Evolutionary conservation across 1,140 invertebrate genomes (phyloP).

Genomic region (Nasonia giraulti): DNA sequence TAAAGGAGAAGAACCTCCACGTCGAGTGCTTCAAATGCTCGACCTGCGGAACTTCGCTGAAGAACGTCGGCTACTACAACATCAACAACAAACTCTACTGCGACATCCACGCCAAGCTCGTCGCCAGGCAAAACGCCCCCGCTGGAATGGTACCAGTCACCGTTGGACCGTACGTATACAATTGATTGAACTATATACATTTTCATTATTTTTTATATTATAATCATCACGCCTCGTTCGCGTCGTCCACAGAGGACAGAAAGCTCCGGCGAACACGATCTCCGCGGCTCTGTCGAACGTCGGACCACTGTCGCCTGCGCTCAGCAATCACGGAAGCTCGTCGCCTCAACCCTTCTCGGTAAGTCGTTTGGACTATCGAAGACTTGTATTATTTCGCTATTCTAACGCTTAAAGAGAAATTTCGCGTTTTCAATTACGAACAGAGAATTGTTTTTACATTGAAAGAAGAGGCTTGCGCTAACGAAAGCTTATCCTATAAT

Average conservation of each 20-base stretch:
- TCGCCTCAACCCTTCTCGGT: constrained; percentile 70
- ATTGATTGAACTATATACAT: constrained; percentile 2
- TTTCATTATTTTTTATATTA: background rate
- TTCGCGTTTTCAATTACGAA: background rate
- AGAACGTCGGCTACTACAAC: constrained; percentile 97
- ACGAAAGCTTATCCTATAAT: background rate
- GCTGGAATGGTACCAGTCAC: constrained; percentile 84
- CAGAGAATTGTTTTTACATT: background rate
- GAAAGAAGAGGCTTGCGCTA: background rate
- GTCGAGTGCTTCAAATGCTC: constrained; percentile 98
- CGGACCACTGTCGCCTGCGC: constrained; percentile 75
- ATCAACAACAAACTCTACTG: constrained; percentile 97
- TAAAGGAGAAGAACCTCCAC: constrained; percentile 96
- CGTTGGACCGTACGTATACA: constrained; percentile 84
- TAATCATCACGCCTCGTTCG: background rate
- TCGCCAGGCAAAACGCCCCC: constrained; percentile 88
- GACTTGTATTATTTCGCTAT: background rate
- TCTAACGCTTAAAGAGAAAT: constrained; percentile 1
- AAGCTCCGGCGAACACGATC: constrained; percentile 79
- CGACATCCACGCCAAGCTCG: constrained; percentile 94
- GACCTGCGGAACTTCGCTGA: constrained; percentile 94
- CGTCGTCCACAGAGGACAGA: constrained; percentile 75
- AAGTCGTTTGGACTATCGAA: constrained; percentile 54
- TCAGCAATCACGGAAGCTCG: constrained; percentile 68
- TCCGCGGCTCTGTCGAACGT: constrained; percentile 78